These are phyloP conservation scores for Coelopa pilipes DNA, from an alignment of 2,888 invertebrate genomes.

Conservation along the genomic window DNA sequence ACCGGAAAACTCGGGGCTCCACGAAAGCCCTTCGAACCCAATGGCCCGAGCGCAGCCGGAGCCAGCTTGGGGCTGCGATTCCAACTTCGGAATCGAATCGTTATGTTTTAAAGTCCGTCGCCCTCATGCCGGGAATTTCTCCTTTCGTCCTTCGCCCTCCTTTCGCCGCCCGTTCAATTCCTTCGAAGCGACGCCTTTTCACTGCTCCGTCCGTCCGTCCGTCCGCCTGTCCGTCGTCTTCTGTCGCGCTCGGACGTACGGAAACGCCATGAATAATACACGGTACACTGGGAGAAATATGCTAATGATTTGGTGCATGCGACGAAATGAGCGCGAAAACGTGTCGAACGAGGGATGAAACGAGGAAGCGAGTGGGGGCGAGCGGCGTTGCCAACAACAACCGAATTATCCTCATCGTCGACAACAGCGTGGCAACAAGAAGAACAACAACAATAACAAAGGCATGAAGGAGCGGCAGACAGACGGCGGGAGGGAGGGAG, in stretches of 20 bases:
- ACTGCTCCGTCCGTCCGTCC: slow-evolving; percentile 6
- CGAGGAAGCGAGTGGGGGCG: too few species aligned
- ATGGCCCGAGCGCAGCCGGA: too few species aligned
- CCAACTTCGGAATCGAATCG: too few species aligned
- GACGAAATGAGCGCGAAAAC: neutral
- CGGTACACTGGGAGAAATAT: neutral
- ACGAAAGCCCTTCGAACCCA: too few species aligned
- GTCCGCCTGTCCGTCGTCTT: neutral
- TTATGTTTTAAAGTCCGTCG: too few species aligned
- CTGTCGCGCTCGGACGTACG: too few species aligned
- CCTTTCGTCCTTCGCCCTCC: too few species aligned
- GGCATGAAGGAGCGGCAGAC: neutral
- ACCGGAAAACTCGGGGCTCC: too few species aligned
- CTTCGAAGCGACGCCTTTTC: neutral
- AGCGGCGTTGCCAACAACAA: neutral
- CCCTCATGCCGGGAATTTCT: too few species aligned
- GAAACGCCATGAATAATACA: neutral
- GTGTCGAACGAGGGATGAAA: too few species aligned
- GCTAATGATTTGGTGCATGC: neutral
- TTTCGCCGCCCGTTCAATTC: neutral
- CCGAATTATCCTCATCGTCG: neutral
- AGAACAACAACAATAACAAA: neutral
- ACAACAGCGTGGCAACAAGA: neutral
- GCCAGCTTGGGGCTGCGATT: too few species aligned
- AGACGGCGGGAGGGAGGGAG: neutral